These are phyloP conservation scores for Bostrychus sinensis DNA, from an alignment of 2,113 vertebrate species.

Conservation along the genomic window DNA sequence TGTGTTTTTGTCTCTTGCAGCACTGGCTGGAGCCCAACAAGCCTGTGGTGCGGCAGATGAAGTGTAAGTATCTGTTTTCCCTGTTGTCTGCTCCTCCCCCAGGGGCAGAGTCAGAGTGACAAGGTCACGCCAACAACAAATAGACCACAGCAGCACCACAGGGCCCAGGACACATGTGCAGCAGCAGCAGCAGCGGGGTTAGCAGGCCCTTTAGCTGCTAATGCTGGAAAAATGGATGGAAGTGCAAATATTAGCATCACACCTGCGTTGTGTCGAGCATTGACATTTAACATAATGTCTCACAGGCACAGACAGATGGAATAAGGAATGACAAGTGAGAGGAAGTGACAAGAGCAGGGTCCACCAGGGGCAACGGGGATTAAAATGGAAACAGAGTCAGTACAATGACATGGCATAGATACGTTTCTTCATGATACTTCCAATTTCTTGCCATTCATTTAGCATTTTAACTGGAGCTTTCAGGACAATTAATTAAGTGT, in stretches of 20 bases:
- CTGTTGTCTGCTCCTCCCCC: conserved; percentile 1
- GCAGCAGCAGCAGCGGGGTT: background rate
- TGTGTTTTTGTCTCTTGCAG: conserved; percentile 72
- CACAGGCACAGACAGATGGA: conserved; percentile 24
- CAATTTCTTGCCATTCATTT: no score
- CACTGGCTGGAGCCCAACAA: conserved; percentile 99
- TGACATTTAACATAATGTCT: conserved; percentile 14
- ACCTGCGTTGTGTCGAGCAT: conserved; percentile 1
- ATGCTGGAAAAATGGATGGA: background rate
- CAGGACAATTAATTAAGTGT: no score
- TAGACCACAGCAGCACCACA: background rate
- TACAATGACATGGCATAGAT: no score
- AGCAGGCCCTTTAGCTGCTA: background rate
- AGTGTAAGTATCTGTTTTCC: conserved; percentile 88
- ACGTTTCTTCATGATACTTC: no score
- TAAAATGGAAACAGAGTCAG: background rate
- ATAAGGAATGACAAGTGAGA: conserved; percentile 29
- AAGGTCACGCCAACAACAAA: background rate
- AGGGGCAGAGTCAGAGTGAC: background rate
- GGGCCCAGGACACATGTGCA: background rate
- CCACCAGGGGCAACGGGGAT: conserved; percentile 8
- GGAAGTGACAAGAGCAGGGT: conserved; percentile 18
- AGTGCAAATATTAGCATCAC: background rate
- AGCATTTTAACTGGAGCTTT: no score
- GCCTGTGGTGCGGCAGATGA: conserved; percentile 95